A percentile compares a stretch with the other conserved stretches of the same genome.
These are phyloP conservation scores for Gymnopithys bicolor DNA, from an alignment of 2,797 vertebrate genomes.

Conservation along the genomic window DNA sequence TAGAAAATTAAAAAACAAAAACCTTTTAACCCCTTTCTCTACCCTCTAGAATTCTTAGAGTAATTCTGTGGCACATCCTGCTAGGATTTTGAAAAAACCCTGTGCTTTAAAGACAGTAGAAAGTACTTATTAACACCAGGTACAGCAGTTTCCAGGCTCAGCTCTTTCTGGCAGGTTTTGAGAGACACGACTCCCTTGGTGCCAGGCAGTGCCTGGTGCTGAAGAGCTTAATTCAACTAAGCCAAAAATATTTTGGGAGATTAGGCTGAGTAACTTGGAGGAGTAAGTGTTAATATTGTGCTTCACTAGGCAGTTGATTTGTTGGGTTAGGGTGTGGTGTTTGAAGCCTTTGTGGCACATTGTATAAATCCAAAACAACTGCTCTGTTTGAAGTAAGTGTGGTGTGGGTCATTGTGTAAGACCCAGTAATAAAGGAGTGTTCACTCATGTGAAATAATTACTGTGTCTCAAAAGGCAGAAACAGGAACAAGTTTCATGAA, in stretches of 20 bases:
- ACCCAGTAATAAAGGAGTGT: neutral
- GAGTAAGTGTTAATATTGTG: neutral
- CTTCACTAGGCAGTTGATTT: neutral
- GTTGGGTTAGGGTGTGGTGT: neutral
- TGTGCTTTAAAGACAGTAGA: neutral
- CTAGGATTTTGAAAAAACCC: neutral
- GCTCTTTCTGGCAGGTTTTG: neutral
- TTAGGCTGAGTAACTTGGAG: constrained; percentile 9
- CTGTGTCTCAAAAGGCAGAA: neutral
- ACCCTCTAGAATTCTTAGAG: neutral
- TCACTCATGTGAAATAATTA: neutral
- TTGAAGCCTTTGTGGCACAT: neutral
- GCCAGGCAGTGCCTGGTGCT: neutral
- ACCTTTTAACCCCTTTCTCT: neutral
- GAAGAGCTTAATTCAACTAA: neutral
- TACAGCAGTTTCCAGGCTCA: neutral
- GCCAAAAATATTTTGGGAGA: constrained; percentile 20
- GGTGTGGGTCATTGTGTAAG: neutral
- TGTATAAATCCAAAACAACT: neutral
- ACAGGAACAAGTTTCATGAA: neutral
- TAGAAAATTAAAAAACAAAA: neutral
- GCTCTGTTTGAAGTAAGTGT: neutral
- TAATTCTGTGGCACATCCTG: neutral
- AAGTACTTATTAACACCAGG: neutral
- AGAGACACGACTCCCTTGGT: neutral